Percentiles rank a stretch among this genome's conserved stretches.
Evolutionary conservation across 2,888 invertebrate genomes (phyloP).

Genomic region (Cataglyphis livida): DNA sequence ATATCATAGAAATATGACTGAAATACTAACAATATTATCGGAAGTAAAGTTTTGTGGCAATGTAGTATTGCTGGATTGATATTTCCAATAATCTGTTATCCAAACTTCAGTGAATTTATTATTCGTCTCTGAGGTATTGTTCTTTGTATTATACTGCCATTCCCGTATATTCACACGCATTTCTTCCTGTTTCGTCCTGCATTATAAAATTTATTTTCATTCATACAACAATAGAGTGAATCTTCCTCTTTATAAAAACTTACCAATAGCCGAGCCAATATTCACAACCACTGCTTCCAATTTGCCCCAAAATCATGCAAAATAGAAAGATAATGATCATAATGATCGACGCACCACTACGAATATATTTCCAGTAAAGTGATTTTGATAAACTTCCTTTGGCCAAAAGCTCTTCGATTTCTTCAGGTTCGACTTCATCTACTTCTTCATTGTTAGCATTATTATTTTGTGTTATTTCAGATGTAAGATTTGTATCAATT

Average conservation of each 20-base stretch:
- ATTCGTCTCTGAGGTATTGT: slow-evolving; percentile 39
- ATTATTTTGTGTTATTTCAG: slow-evolving; percentile 46
- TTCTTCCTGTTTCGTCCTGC: slow-evolving; percentile 86
- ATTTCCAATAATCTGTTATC: neutral
- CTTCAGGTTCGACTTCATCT: slow-evolving; percentile 86
- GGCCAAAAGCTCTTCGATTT: slow-evolving; percentile 89
- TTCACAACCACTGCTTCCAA: slow-evolving; percentile 90
- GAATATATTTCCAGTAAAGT: slow-evolving; percentile 90
- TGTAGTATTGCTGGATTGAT: slow-evolving; percentile 19
- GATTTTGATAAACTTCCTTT: slow-evolving; percentile 88
- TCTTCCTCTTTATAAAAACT: slow-evolving; percentile 67
- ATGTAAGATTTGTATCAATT: slow-evolving; percentile 69
- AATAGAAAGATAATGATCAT: slow-evolving; percentile 87
- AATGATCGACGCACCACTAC: slow-evolving; percentile 89
- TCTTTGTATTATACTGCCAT: neutral
- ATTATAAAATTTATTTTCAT: slow-evolving; percentile 54
- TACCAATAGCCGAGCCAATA: slow-evolving; percentile 93
- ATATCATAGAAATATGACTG: neutral
- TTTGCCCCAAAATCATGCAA: slow-evolving; percentile 89
- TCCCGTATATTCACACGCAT: slow-evolving; percentile 64
- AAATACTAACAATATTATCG: slow-evolving; percentile 59
- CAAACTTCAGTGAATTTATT: neutral
- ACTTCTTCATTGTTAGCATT: slow-evolving; percentile 54
- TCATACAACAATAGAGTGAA: neutral
- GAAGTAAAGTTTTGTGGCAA: slow-evolving; percentile 17